Percentiles rank a stretch among this genome's conserved stretches.
Conservation (phyloP, 2,797 vertebrate species). For the Takifugu rubripes region DNA sequence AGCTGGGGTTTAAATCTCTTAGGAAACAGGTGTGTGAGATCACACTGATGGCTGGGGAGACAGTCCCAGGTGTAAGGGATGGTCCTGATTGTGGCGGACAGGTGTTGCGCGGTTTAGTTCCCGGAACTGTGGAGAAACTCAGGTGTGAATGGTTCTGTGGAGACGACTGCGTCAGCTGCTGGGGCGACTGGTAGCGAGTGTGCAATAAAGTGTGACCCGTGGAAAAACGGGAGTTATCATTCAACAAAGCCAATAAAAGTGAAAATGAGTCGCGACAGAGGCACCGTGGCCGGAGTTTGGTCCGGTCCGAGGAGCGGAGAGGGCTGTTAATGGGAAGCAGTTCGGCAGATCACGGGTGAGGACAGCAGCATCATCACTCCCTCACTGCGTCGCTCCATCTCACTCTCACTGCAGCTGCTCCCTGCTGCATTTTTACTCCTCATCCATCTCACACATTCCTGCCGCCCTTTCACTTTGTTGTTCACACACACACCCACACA, state of each 20-base stretch:
- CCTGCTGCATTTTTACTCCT: not conserved
- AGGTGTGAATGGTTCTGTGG: too few relatives aligned
- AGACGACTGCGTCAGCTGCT: too few relatives aligned
- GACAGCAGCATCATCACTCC: conserved; percentile 37
- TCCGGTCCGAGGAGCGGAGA: conserved; percentile 20
- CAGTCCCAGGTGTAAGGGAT: too few relatives aligned
- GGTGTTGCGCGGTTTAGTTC: too few relatives aligned
- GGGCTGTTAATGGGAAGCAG: conserved; percentile 48
- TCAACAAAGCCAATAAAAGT: not conserved
- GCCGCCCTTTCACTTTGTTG: conserved; percentile 1
- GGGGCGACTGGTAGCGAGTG: too few relatives aligned
- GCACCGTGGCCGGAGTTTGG: not conserved
- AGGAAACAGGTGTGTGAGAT: too few relatives aligned
- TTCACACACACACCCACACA: not conserved
- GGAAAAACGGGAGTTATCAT: too few relatives aligned
- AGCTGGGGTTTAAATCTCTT: too few relatives aligned
- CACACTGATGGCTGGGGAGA: too few relatives aligned
- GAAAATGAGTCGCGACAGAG: not conserved
- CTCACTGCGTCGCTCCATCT: conserved; percentile 28
- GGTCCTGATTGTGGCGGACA: too few relatives aligned
- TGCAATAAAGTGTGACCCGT: too few relatives aligned
- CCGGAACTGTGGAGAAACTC: too few relatives aligned
- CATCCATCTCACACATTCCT: conserved; percentile 14
- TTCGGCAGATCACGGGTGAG: conserved; percentile 32
- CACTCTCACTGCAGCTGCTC: conserved; percentile 17